Percentiles rank a stretch among this genome's conserved stretches.
These are phyloP conservation scores for Cotesia congregata DNA, from an alignment of 2,888 invertebrate genomes.

Conservation along the genomic window DNA sequence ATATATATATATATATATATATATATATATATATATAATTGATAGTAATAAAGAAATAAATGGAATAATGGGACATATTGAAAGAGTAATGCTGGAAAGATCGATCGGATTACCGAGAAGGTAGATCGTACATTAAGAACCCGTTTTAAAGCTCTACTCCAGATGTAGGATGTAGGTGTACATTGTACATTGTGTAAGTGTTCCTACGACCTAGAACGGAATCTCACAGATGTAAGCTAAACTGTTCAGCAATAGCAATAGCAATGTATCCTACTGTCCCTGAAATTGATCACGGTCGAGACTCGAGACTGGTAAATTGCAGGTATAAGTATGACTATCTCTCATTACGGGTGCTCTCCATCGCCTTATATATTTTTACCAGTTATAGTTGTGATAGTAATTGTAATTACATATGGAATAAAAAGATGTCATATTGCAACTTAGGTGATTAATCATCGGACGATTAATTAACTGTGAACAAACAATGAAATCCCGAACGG, in stretches of 20 bases:
- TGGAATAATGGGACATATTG: constrained; percentile 12
- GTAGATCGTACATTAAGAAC: constrained; percentile 21
- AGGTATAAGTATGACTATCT: constrained; percentile 5
- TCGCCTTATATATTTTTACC: neutral
- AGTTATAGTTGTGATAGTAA: too few relatives aligned
- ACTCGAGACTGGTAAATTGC: constrained; percentile 3
- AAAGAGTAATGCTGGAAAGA: constrained; percentile 12
- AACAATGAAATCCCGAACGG: too few relatives aligned
- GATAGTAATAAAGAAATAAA: constrained; percentile 6
- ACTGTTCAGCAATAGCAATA: constrained; percentile 7
- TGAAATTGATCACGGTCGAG: constrained; percentile 45
- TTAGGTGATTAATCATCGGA: too few relatives aligned
- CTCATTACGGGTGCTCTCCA: neutral
- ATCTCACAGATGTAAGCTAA: constrained; percentile 16
- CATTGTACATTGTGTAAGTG: neutral
- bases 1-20: too few relatives aligned
- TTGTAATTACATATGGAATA: too few relatives aligned
- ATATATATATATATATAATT: neutral
- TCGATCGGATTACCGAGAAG: constrained; percentile 25
- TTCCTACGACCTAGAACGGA: constrained; percentile 34
- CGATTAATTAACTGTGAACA: too few relatives aligned
- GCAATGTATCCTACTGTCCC: constrained; percentile 47
- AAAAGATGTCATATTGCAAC: too few relatives aligned
- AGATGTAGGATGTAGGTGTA: too few relatives aligned
- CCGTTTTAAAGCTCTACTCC: constrained; percentile 33